Evolutionary conservation across 1,140 invertebrate species (phyloP), one percentile per base, ranked within the genome.

Genomic region (Pogonomyrmex californicus): DNA sequence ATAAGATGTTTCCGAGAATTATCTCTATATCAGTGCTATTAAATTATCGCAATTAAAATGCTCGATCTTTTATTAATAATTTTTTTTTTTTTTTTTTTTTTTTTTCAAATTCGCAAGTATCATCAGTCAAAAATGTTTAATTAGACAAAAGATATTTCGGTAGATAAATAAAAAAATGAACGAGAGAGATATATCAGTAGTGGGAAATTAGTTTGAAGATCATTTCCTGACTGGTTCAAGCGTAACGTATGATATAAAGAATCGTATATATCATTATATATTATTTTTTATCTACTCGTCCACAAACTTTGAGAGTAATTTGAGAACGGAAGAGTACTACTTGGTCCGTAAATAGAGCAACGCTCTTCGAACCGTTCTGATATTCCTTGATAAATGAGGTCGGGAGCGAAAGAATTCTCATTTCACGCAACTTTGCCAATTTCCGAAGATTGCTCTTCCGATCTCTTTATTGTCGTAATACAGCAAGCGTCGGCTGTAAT

Each of bases 341-440:
- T 44, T 58, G 12, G 7, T 12, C 12, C 17, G 33, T 73, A 82
- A 82, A 60, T 58, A 30, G 54, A 36, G n/a, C 41, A 12, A 10
- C 14, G 38, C 36, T 70, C 49, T n/a, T 54, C 63, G 36, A 70
- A 23, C 12, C 23, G 5, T 14, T 14, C 38, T 17, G 66, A 73
- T 73, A 62, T 30, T 47, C 12, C 68, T 38, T 83, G 79, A 75
- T 83, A 75, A 83, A 85, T 77, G 62, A 65, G 47, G 12, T 54
- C 47, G 49, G 9, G 33, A 56, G 33, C 4, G 47, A 58, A 54
- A 71, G 65, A 78, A 78, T 62, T 3, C 17, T 23, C 44, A 49
- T 83, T 68, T 63, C 60, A 7, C 36, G 33, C 10, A 49, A 85
- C 83, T 90, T 90, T 54, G 14, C 68, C 86, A 89, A 89, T 87